These are phyloP conservation scores for Malurus splendens DNA, from an alignment of 2,797 vertebrate species.

Conservation along the genomic window DNA sequence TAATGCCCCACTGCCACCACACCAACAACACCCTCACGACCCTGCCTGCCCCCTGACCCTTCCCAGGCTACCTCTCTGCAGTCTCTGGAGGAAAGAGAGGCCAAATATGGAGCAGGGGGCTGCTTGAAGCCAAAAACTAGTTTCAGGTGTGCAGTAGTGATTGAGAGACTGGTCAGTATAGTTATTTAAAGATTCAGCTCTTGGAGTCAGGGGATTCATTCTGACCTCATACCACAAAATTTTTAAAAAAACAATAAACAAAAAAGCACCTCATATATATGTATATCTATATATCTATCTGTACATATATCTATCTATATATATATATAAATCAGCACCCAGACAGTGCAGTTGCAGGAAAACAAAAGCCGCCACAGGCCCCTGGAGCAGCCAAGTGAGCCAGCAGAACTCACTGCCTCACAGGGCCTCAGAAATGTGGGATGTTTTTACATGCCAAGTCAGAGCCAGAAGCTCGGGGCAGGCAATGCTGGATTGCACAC, in stretches of 20 bases:
- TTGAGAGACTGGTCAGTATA: not conserved
- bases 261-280: no score
- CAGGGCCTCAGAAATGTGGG: rapidly evolving
- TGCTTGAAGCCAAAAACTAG: not conserved
- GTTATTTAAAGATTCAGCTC: not conserved
- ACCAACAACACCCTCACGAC: not conserved
- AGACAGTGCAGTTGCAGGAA: not conserved
- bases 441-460: not conserved
- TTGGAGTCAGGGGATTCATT: not conserved
- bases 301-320: no score
- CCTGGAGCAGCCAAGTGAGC: not conserved
- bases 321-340: not conserved
- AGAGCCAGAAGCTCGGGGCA: not conserved
- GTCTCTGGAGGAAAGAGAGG: not conserved
- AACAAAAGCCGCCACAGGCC: rapidly evolving
- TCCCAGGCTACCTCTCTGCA: not conserved
- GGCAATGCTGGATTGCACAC: not conserved
- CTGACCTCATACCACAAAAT: not conserved
- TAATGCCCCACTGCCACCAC: rapidly evolving
- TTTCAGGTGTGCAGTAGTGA: not conserved
- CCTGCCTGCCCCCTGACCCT: no score
- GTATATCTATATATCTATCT: no score
- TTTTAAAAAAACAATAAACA: not conserved
- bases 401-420: not conserved
- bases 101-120: not conserved